A percentile compares a stretch with the other conserved stretches of the same genome.
Conservation (phyloP, 2,113 vertebrate genomes). For the Corydoras sp. region DNA sequence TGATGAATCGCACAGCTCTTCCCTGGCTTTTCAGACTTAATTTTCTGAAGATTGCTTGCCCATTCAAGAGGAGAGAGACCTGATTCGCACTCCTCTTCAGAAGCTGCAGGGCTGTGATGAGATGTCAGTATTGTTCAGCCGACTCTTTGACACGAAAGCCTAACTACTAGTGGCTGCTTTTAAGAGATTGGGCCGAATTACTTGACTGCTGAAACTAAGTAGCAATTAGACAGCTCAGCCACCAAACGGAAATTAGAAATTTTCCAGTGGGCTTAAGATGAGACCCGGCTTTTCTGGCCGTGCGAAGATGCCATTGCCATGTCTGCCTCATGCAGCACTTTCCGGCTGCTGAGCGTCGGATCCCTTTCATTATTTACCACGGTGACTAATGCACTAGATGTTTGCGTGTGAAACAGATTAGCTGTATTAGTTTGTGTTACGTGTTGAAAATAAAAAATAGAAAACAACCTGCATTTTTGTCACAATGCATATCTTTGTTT, state of each 20-base stretch:
- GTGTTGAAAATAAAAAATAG: constrained; percentile 6
- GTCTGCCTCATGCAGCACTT: no score
- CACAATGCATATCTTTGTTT: constrained; percentile 47
- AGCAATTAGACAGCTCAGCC: constrained; percentile 72
- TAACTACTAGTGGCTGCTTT: constrained; percentile 69
- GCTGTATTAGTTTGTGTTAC: not conserved
- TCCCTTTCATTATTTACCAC: no score
- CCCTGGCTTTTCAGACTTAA: constrained; percentile 71
- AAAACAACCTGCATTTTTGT: constrained; percentile 31
- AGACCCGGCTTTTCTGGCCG: constrained; percentile 45
- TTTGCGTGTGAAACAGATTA: constrained; percentile 36
- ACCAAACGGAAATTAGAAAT: constrained; percentile 71
- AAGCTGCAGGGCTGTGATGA: constrained; percentile 55
- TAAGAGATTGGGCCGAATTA: constrained; percentile 69
- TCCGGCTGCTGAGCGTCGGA: no score
- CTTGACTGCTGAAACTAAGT: constrained; percentile 71
- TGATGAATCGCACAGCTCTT: constrained; percentile 65
- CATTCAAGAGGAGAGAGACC: constrained; percentile 72
- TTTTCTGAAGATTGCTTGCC: constrained; percentile 79
- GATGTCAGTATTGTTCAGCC: constrained; percentile 66
- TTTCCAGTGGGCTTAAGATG: constrained; percentile 68
- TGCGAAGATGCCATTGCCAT: constrained; percentile 23
- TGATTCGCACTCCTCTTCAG: constrained; percentile 59
- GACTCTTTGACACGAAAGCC: constrained; percentile 50
- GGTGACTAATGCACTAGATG: no score